Percentiles rank a stretch among this genome's conserved stretches.
phyloP scores from a whole-genome alignment of 2,113 vertebrate species.

The Macaca fascicularis region DNA sequence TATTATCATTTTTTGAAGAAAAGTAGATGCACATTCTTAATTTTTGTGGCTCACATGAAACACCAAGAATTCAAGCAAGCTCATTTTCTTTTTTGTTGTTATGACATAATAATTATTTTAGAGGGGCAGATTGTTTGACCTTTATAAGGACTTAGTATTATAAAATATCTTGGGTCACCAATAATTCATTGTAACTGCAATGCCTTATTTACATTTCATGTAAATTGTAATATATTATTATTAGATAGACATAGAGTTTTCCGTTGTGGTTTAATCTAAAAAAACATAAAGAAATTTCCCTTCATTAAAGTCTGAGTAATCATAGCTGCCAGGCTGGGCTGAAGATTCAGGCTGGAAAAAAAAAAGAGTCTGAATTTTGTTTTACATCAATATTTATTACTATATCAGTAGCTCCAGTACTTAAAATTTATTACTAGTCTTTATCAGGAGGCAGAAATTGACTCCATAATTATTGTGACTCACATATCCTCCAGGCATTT shows the following conservation, averaged over 20 bases:
- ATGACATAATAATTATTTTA: not conserved
- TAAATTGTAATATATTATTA: not conserved
- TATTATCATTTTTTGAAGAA: not conserved
- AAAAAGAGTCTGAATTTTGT: constrained; percentile 31
- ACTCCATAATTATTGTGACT: constrained; percentile 65
- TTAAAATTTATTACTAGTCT: constrained; percentile 69
- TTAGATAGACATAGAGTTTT: not conserved
- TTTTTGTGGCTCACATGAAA: not conserved
- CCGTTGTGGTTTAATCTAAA: not conserved
- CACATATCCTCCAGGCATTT: constrained; percentile 50
- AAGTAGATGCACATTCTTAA: not conserved
- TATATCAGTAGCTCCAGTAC: constrained; percentile 52
- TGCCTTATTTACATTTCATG: not conserved
- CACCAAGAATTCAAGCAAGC: not conserved
- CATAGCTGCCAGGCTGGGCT: not conserved
- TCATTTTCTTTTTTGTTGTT: not conserved
- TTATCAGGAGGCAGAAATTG: constrained; percentile 61
- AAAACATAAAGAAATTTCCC: not conserved
- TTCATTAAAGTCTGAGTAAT: not conserved
- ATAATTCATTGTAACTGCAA: not conserved
- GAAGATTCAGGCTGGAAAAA: not conserved
- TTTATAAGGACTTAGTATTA: not conserved
- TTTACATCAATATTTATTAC: constrained; percentile 62
- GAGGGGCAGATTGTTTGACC: not conserved
- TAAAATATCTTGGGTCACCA: not conserved